Conservation (phyloP, 1,140 invertebrate species). For the Drusus annulatus region DNA sequence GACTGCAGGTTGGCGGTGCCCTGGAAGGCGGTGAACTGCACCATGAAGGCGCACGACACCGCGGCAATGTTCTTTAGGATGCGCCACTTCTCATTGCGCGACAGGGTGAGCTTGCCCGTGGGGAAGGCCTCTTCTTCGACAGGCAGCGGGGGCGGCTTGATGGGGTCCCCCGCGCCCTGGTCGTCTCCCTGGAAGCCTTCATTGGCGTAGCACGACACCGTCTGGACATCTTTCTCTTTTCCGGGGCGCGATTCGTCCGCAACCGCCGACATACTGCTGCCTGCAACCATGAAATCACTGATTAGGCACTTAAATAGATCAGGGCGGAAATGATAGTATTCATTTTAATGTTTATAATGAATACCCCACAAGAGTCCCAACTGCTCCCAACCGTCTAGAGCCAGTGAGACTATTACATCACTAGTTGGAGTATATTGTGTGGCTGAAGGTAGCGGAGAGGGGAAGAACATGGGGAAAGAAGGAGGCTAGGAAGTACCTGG, state of each 20-base stretch:
- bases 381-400: no score
- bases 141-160: conserved; percentile 77
- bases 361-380: no score
- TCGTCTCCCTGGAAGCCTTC: conserved; percentile 77
- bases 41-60: conserved; percentile 91
- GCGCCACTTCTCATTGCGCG: conserved; percentile 85
- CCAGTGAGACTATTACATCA: no score
- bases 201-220: conserved; percentile 77
- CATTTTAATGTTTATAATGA: no score
- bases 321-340: no score
- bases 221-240: conserved; percentile 65
- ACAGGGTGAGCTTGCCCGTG: conserved; percentile 83
- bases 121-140: conserved; percentile 76
- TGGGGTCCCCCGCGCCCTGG: conserved; percentile 67
- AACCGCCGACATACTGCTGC: conserved; percentile 43
- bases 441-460: no score
- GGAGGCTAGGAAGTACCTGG: no score
- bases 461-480: no score
- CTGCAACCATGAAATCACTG: not conserved
- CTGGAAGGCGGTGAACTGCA: conserved; percentile 93
- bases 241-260: conserved; percentile 53
- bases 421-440: no score
- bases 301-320: no score
- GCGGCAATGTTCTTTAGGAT: conserved; percentile 91
- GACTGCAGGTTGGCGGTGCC: conserved; percentile 92